phyloP scores from a whole-genome alignment of 1,140 invertebrate genomes.

The Trissolcus basalis region DNA sequence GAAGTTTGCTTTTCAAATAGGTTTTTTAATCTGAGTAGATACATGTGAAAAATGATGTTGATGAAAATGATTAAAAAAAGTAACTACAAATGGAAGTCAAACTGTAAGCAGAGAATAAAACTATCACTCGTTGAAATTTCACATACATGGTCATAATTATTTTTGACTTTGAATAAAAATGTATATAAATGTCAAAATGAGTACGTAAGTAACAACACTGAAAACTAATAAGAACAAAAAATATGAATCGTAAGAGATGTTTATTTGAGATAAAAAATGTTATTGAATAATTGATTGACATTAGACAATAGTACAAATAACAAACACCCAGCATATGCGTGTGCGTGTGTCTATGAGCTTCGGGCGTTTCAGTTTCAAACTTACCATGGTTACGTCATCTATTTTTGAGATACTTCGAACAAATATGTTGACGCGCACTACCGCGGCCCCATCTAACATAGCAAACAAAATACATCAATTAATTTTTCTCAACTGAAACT shows the following conservation, averaged over 20 bases:
- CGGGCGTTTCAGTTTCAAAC: conserved; percentile 75
- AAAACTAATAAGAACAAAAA: no score
- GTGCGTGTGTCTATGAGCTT: conserved; percentile 57
- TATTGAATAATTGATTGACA: conserved; percentile 7
- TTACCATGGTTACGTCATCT: conserved; percentile 99
- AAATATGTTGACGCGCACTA: conserved; percentile 97
- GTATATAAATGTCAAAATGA: no score
- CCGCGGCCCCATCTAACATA: conserved; percentile 89
- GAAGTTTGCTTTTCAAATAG: no score
- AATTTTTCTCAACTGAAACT: conserved; percentile 64
- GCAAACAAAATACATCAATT: conserved; percentile 74
- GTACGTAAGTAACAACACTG: no score
- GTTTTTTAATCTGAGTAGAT: no score
- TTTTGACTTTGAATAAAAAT: no score
- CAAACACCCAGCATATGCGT: conserved; percentile 57
- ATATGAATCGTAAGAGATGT: no score
- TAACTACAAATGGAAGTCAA: conserved; percentile 18
- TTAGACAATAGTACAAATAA: conserved; percentile 38
- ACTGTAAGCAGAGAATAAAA: conserved; percentile 6
- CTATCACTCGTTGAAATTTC: no score
- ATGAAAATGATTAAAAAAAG: no score
- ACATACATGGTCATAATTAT: no score
- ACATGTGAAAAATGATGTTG: conserved; percentile 9
- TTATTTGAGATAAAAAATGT: background rate
- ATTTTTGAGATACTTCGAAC: conserved; percentile 98